Evolutionary conservation across 2,113 vertebrate genomes (phyloP).

Genomic region (Pavo muticus): DNA sequence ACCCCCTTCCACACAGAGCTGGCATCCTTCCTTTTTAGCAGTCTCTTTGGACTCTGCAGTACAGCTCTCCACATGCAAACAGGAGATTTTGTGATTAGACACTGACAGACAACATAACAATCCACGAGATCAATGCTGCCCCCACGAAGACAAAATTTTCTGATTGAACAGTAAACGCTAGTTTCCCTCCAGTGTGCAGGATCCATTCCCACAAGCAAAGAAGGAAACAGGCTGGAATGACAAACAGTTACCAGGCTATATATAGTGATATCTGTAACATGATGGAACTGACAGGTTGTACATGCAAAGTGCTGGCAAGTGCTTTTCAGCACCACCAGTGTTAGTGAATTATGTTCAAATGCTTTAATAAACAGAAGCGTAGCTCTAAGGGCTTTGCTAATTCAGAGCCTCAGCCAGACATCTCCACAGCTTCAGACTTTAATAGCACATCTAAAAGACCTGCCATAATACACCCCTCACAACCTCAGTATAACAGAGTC

Average conservation of each 20-base stretch:
- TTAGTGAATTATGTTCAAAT: neutral
- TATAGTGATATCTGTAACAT: neutral
- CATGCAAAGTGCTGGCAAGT: neutral
- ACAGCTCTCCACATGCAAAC: neutral
- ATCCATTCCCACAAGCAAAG: neutral
- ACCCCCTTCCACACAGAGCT: neutral
- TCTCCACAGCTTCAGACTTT: neutral
- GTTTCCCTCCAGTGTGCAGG: neutral
- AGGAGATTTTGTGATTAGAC: conserved; percentile 25
- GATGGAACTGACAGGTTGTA: neutral
- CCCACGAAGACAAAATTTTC: conserved; percentile 57
- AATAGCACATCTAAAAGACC: neutral
- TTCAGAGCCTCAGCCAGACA: neutral
- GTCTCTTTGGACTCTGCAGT: neutral
- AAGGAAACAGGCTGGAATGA: neutral
- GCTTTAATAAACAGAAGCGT: neutral
- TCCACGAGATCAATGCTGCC: conserved; percentile 3
- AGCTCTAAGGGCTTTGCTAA: neutral
- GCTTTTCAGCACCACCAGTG: neutral
- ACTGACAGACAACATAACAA: conserved; percentile 41
- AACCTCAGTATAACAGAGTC: neutral
- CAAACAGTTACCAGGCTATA: neutral
- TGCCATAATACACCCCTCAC: neutral
- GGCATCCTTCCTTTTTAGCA: neutral
- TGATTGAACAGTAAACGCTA: conserved; percentile 24